Conservation (phyloP, 2,113 vertebrate genomes). For the Pseudonaja textilis region DNA sequence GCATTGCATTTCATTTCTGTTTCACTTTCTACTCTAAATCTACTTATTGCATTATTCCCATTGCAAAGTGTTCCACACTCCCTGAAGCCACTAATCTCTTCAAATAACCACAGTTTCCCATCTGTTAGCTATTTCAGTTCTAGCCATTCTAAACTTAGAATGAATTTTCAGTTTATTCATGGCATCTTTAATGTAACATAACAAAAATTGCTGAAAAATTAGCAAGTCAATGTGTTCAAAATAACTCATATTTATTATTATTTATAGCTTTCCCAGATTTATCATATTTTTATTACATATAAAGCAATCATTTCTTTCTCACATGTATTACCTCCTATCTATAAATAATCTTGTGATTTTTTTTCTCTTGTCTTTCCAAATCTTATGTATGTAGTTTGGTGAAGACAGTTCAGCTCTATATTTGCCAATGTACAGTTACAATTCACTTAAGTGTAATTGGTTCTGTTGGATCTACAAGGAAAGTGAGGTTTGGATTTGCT, state of each 20-base stretch:
- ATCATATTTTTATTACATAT: background rate
- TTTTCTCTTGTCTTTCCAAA: background rate
- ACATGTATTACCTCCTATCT: background rate
- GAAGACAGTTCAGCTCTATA: background rate
- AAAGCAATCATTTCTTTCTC: background rate
- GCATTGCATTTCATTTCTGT: background rate
- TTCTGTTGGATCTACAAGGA: background rate
- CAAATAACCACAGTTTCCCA: background rate
- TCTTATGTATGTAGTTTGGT: background rate
- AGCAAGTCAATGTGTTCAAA: background rate
- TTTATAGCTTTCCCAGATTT: background rate
- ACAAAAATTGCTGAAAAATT: background rate
- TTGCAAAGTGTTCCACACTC: background rate
- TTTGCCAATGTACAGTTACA: background rate
- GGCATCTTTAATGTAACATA: background rate
- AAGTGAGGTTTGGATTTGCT: background rate
- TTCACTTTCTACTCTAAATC: background rate
- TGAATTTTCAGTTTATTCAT: background rate
- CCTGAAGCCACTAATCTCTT: background rate
- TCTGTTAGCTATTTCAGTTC: background rate
- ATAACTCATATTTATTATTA: background rate
- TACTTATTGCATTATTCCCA: background rate
- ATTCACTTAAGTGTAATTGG: background rate
- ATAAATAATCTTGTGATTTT: background rate
- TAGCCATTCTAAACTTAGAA: background rate